Base-by-base conservation (phyloP, 2,797 vertebrate genomes). In the Centroberyx gerrardi region DNA sequence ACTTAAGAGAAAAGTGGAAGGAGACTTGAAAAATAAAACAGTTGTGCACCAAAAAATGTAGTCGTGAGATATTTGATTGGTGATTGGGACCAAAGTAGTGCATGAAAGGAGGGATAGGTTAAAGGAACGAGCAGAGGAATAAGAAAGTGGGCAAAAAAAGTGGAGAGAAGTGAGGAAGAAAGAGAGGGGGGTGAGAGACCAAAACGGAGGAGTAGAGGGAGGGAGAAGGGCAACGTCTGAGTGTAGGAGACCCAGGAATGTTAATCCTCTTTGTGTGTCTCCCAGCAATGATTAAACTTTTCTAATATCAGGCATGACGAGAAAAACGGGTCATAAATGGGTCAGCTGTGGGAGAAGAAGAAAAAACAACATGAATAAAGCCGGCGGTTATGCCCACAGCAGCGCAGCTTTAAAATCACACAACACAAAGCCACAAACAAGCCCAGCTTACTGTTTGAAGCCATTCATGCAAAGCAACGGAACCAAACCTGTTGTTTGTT, bases 231-330 rank as follows among this genome's bases (percentile, higher is more conserved):
- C 86, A 89, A 85, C 54, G 86, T 92, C 87, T 91, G 85, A 90
- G 86, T 85, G 86, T 81, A 85, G 89, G 78, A 90, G 92, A 93
- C 90, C 81, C 80, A 91, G 91, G 93, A 94, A 94, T 94, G 92
- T 94, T 94, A 94, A 94, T 94, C 92, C 91, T 93, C 92, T 94
- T 94, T 94, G 90, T 90, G 85, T 88, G 88, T 93, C 91, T 93
- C 90, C 85, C 82, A 87, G 89, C 87, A 92, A 91, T 94, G 87
- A 94, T 94, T 93, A 94, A 94, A 94, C 89, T 91, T 92, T 93
- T 92, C 84, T 91, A 93, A 92, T 93, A 93, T 94, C 87, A 88
- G 87, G 85, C 88, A 85, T 87, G 90, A 92, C 85, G 80, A 92
- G 89, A 90, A 92, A 88, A 88, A 76, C 56, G 56, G 85, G 89